phyloP scores from a whole-genome alignment of 2,888 invertebrate genomes.

The Bimastos eiseni region DNA sequence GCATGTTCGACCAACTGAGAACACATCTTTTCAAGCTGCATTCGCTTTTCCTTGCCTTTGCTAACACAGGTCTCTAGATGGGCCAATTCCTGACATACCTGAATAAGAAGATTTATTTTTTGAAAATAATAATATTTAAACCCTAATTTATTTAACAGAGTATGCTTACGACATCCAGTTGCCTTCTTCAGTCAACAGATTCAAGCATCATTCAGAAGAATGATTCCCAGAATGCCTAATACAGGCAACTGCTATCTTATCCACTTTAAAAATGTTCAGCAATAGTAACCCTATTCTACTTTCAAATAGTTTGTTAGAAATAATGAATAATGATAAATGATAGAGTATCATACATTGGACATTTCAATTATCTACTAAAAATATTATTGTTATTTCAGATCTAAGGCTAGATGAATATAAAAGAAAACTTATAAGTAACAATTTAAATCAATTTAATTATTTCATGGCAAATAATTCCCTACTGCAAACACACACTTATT shows the following conservation, averaged over 20 bases:
- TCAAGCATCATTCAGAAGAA: neutral
- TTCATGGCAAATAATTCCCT: too few species aligned
- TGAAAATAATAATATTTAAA: neutral
- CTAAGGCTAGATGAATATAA: neutral
- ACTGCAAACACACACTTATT: neutral
- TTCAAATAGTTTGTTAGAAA: neutral
- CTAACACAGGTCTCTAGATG: neutral
- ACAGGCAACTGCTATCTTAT: neutral
- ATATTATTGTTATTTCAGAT: too few species aligned
- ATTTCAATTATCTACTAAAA: too few species aligned
- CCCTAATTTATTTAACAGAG: neutral
- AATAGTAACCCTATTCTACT: neutral
- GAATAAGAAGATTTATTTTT: neutral
- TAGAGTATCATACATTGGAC: neutral
- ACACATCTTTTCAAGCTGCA: conserved; percentile 8
- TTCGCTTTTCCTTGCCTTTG: conserved; percentile 8
- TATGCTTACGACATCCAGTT: neutral
- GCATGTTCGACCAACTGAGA: conserved; percentile 13
- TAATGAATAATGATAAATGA: neutral
- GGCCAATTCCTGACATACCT: neutral
- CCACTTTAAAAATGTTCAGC: neutral
- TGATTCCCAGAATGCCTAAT: neutral
- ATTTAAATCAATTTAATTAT: too few species aligned
- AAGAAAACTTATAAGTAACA: neutral
- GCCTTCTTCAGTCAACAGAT: neutral